Percentiles rank a stretch among this genome's conserved stretches.
Conservation (phyloP, 2,797 vertebrate species). For the Numenius phaeopus region DNA sequence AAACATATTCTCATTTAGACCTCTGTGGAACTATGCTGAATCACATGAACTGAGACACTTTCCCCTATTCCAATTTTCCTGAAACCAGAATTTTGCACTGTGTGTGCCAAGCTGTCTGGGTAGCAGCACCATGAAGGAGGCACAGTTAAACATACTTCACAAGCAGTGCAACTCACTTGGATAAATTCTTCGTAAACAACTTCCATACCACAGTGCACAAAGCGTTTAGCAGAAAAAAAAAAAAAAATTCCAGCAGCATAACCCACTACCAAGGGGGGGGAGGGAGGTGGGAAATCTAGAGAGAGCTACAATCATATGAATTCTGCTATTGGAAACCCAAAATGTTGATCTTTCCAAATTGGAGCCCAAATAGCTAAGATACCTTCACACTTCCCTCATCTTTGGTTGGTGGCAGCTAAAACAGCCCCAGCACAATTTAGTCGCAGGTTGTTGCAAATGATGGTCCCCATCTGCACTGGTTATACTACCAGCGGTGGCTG, state of each 20-base stretch:
- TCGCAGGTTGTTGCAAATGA: background rate
- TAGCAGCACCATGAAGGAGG: background rate
- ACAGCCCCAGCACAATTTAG: background rate
- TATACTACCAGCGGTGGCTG: background rate
- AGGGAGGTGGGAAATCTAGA: background rate
- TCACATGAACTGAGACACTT: background rate
- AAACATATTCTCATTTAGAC: background rate
- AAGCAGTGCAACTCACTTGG: background rate
- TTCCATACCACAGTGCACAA: background rate
- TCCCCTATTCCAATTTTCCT: background rate
- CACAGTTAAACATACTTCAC: background rate
- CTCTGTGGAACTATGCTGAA: background rate
- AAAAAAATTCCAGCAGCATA: background rate
- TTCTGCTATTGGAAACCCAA: background rate
- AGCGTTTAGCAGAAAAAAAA: background rate
- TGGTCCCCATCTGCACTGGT: background rate
- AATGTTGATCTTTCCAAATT: background rate
- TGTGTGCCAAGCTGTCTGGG: background rate
- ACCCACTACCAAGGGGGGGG: background rate
- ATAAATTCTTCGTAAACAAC: background rate
- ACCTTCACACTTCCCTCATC: background rate
- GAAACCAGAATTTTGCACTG: background rate
- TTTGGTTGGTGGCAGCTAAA: background rate
- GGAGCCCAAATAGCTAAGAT: background rate
- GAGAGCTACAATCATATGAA: background rate